Conservation (phyloP, 2,113 vertebrate species). For the Alectura lathami region DNA sequence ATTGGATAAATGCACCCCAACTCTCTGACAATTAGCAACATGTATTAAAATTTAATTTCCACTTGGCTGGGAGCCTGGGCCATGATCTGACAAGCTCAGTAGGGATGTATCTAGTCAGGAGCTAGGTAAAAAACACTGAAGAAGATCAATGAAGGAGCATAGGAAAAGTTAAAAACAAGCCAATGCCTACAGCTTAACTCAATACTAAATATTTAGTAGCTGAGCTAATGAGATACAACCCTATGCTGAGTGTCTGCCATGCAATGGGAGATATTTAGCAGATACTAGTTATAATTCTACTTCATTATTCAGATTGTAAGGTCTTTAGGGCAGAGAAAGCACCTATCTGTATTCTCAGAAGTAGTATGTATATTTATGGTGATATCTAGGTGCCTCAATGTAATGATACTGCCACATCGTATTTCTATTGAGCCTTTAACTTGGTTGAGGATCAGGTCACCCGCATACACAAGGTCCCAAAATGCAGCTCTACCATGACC, state of each 20-base stretch:
- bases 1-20: not conserved
- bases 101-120: not conserved
- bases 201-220: not conserved
- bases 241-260: not conserved
- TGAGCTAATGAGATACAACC: not conserved
- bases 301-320: slow-evolving; percentile 12
- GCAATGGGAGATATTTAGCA: not conserved
- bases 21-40: not conserved
- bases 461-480: not conserved
- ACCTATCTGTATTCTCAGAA: not conserved
- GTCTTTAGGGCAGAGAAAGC: not conserved
- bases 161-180: not conserved
- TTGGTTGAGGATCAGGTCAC: not conserved
- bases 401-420: not conserved
- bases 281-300: not conserved
- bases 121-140: not conserved
- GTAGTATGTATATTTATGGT: not conserved
- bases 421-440: not conserved
- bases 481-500: slow-evolving; percentile 48
- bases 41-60: not conserved
- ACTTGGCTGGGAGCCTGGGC: not conserved
- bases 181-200: not conserved
- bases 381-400: not conserved
- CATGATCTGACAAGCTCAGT: not conserved
- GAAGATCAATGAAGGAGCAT: not conserved